Evolutionary conservation across 2,113 vertebrate species (phyloP).

Genomic region (Trematocara unimaculatum): DNA sequence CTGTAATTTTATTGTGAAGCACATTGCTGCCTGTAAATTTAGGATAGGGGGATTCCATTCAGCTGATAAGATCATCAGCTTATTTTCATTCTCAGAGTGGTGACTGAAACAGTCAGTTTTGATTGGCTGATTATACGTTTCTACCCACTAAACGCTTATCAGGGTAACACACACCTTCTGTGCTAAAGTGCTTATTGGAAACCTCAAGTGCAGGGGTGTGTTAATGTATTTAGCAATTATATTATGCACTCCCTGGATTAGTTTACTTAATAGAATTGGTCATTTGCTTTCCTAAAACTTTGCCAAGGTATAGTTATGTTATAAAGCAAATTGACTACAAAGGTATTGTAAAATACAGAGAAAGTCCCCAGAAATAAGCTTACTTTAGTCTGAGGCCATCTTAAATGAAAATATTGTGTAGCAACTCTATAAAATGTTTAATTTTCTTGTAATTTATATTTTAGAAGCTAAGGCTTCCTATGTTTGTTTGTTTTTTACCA

Average conservation of each 20-base stretch:
- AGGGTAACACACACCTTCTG: constrained; percentile 13
- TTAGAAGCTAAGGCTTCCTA: neutral
- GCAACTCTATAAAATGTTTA: neutral
- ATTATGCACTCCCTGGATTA: neutral
- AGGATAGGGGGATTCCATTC: neutral
- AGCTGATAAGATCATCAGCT: neutral
- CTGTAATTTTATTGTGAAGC: neutral
- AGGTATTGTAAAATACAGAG: neutral
- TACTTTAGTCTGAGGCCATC: neutral
- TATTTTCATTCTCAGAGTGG: neutral
- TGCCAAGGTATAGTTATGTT: neutral
- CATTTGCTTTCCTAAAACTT: neutral
- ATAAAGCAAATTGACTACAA: neutral
- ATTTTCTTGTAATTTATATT: neutral
- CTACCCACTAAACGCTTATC: constrained; percentile 3
- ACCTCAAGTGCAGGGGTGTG: neutral
- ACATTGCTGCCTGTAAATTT: neutral
- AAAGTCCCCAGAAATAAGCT: neutral
- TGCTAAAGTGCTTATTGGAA: neutral
- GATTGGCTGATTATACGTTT: neutral
- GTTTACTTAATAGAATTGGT: neutral
- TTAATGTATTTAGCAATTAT: constrained; percentile 4
- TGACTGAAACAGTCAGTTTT: neutral
- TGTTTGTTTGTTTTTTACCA: neutral
- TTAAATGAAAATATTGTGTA: neutral